Percentiles rank a stretch among this genome's conserved stretches.
Evolutionary conservation across 2,113 vertebrate species (phyloP).

Genomic region (Reinhardtius hippoglossoides): DNA sequence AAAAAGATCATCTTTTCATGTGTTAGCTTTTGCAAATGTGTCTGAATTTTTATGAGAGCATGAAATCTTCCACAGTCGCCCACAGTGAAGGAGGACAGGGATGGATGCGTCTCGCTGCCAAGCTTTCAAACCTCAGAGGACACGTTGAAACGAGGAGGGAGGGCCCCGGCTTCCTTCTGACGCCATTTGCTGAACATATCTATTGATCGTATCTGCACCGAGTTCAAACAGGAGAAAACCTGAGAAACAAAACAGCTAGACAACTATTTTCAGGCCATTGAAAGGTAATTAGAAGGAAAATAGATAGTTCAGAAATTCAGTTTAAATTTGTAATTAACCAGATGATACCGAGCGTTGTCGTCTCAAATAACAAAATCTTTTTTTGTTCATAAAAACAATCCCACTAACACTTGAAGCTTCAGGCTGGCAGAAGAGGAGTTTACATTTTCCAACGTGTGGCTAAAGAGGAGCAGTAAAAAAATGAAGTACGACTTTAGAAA

Average conservation of each 20-base stretch:
- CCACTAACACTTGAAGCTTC: not conserved
- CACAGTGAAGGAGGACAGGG: conserved; percentile 47
- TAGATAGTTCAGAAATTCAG: not conserved
- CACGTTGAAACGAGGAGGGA: conserved; percentile 57
- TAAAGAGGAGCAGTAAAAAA: conserved; percentile 17
- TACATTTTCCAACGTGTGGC: not conserved
- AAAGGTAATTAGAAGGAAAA: conserved; percentile 20
- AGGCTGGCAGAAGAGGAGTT: not conserved
- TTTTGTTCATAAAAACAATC: not conserved
- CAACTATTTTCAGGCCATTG: conserved; percentile 7
- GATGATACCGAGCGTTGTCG: not conserved
- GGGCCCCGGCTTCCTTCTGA: conserved; percentile 54
- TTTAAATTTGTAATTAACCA: not conserved
- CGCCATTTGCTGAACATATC: conserved; percentile 51
- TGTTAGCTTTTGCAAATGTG: conserved; percentile 26
- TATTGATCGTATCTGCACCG: conserved; percentile 48
- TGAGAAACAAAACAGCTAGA: conserved; percentile 22
- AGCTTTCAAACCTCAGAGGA: conserved; percentile 57
- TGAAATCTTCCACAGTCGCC: conserved; percentile 39
- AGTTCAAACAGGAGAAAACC: conserved; percentile 24
- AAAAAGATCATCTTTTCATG: conserved; percentile 6
- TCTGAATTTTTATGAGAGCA: conserved; percentile 29
- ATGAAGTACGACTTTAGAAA: conserved; percentile 14
- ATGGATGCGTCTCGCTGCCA: conserved; percentile 50
- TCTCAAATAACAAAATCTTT: too few relatives aligned